Base-by-base conservation (phyloP, 1,140 invertebrate genomes). In the Choristoneura fumiferana region DNA sequence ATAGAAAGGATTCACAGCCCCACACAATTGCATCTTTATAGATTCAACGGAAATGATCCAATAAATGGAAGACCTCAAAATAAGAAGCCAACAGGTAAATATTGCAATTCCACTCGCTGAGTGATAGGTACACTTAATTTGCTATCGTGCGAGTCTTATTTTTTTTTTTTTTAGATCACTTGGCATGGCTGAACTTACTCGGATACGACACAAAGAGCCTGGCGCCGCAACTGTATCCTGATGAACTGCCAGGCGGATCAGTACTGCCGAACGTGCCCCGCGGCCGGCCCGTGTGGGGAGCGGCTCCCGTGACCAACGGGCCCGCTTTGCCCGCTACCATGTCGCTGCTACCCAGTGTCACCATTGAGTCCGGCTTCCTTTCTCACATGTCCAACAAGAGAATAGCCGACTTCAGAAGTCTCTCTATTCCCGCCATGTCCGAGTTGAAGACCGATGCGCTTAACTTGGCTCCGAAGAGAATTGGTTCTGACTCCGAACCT, bases 1-100 rank as follows among this genome's bases (percentile, higher is more conserved):
- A 88, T 96, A 4, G 93, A 95, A 65, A 91, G 94, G 59, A 91
- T 97, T 17, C 91, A 94, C 22, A 95, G 92, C 12, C 96, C 96
- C 0, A 95, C 95, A 0, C 93, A 95, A 53, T 81, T 98, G 35
- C 95, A 98, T 88, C 84, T 98, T 6, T 98, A 98, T 75, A 92
- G 97, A 71, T 96, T 97, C 69, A 96, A 97, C 82, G 96, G 96
- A 62, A 98, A 98, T 79, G 96, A 98, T 91, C 97, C 97, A 12
- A 96, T 98, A 29, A 97, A 99, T 75, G 91, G 96, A 55, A 91
- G 92, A 39, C 92, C 94, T 57, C 91, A 93, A 67, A 90, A 92
- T 60, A 92, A 93, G 69, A 93, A 95, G 84, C 94, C 96, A 52
- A 93, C 92, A 87, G 95, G 95, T 95, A 90, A 78, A 63, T 67